Percentiles rank a stretch among this genome's conserved stretches.
Conservation (phyloP, 2,113 vertebrate species). For the Catharus bicknelli region DNA sequence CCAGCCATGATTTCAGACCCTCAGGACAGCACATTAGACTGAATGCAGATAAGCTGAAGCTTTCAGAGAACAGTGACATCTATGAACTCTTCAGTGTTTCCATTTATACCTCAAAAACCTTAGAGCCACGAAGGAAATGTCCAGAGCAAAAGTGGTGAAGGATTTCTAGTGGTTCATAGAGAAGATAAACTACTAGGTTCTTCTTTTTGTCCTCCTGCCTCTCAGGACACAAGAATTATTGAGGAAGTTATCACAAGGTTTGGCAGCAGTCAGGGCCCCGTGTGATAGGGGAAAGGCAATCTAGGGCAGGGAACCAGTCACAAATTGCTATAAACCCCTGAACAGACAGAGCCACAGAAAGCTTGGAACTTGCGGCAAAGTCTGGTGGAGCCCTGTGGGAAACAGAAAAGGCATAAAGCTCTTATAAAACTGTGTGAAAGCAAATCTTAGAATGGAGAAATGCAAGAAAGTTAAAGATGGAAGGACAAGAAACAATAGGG, state of each 20-base stretch:
- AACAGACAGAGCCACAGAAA: background rate
- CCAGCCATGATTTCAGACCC: background rate
- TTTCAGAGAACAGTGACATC: background rate
- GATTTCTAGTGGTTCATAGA: background rate
- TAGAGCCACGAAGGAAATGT: background rate
- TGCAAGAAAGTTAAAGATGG: too few species aligned
- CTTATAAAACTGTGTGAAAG: too few species aligned
- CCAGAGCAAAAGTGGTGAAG: background rate
- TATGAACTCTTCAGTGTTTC: background rate
- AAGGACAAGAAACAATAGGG: too few species aligned
- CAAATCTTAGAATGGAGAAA: too few species aligned
- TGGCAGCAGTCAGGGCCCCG: background rate
- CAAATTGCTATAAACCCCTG: constrained; percentile 19
- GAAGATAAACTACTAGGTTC: background rate
- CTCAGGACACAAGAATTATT: background rate
- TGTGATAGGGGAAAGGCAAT: constrained; percentile 6
- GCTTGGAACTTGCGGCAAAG: background rate
- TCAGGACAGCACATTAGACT: background rate
- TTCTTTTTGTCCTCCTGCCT: background rate
- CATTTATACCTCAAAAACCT: background rate
- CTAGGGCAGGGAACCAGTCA: background rate
- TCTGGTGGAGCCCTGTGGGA: background rate
- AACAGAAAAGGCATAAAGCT: too few species aligned
- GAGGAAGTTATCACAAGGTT: background rate
- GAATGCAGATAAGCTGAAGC: background rate